phyloP scores from a whole-genome alignment of 2,888 invertebrate genomes.

The Diarsia dahlii region DNA sequence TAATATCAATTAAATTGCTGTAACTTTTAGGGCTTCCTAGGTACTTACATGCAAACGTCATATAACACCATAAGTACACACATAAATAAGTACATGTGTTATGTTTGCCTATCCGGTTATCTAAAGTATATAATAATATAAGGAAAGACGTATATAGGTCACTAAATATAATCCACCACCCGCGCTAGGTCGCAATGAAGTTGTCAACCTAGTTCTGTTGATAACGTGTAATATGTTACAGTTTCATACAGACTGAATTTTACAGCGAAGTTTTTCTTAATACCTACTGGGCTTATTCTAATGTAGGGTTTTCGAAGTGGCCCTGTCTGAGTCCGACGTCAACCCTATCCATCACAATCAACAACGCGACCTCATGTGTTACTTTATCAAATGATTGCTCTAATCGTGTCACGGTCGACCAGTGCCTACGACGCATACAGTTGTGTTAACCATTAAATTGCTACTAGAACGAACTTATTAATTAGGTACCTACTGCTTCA shows the following conservation, averaged over 20 bases:
- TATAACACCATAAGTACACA: background rate
- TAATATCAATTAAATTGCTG: background rate
- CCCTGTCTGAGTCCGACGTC: background rate
- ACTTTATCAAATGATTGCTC: conserved; percentile 45
- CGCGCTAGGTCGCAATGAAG: conserved; percentile 55
- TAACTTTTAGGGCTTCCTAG: no score
- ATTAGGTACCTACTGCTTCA: background rate
- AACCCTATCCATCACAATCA: conserved; percentile 1
- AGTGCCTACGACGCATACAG: conserved; percentile 12
- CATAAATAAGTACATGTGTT: background rate
- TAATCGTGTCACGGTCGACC: conserved; percentile 55
- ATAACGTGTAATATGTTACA: conserved; percentile 2
- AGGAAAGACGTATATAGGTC: conserved; percentile 70
- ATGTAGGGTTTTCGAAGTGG: background rate
- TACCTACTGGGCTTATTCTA: background rate
- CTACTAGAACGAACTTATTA: conserved; percentile 1
- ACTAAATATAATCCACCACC: conserved; percentile 69
- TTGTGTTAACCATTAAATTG: conserved; percentile 2
- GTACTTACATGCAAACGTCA: background rate
- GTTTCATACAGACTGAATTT: background rate
- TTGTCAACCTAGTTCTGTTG: conserved; percentile 69
- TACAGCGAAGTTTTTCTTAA: background rate
- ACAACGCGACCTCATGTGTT: conserved; percentile 25
- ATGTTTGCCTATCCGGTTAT: conserved; percentile 39
- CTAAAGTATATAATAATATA: conserved; percentile 41